These are phyloP conservation scores for Cherax quadricarinatus DNA, from an alignment of 1,140 invertebrate genomes.

Conservation along the genomic window DNA sequence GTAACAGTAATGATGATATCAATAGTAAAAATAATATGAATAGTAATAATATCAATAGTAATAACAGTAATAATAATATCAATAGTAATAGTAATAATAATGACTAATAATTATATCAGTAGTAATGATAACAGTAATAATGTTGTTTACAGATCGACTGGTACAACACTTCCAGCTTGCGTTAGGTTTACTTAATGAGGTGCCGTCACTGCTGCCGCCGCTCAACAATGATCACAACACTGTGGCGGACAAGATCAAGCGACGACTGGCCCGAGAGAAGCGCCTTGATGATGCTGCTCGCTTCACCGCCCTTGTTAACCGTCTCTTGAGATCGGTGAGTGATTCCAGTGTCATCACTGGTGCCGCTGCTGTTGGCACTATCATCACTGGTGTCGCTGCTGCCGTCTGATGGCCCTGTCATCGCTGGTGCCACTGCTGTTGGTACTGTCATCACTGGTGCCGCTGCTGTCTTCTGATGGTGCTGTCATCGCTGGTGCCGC, in stretches of 20 bases:
- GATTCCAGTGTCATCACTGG: neutral
- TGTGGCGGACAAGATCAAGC: slow-evolving; percentile 54
- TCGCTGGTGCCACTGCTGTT: too few relatives aligned
- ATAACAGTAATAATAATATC: neutral
- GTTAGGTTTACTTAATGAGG: slow-evolving; percentile 52
- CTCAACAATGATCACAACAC: slow-evolving; percentile 44
- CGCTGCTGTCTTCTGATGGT: too few relatives aligned
- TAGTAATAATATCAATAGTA: too few relatives aligned
- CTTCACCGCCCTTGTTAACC: slow-evolving; percentile 48
- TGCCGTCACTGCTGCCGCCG: neutral
- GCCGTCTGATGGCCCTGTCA: too few relatives aligned
- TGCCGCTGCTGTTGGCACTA: too few relatives aligned
- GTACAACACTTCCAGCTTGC: slow-evolving; percentile 42
- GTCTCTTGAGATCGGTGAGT: slow-evolving; percentile 53
- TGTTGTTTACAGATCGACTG: slow-evolving; percentile 18
- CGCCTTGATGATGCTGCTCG: slow-evolving; percentile 51
- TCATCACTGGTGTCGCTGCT: too few relatives aligned
- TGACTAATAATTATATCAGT: too few relatives aligned
- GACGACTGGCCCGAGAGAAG: slow-evolving; percentile 47
- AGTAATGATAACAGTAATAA: neutral
- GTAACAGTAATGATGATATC: too few relatives aligned
- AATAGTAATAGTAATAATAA: too few relatives aligned
- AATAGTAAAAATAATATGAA: too few relatives aligned
- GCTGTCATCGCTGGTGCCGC: neutral
- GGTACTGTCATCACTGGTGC: too few relatives aligned